Conservation (phyloP, 2,888 invertebrate genomes). For the Hymenopus coronatus region DNA sequence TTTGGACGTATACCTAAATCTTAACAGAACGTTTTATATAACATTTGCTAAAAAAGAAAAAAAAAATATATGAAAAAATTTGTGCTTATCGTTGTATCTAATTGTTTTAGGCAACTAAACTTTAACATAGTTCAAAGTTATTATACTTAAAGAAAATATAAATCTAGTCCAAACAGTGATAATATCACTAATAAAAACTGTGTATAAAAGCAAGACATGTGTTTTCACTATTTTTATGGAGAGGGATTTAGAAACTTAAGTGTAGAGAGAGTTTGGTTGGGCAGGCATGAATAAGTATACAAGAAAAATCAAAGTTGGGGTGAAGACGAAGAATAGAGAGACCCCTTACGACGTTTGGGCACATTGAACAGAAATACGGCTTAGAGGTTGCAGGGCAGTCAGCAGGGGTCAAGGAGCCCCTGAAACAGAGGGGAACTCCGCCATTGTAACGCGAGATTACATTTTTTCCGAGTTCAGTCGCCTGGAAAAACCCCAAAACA, state of each 20-base stretch:
- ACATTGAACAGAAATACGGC: background rate
- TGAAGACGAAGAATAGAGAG: background rate
- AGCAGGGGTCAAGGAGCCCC: background rate
- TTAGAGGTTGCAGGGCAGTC: background rate
- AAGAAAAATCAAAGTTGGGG: background rate
- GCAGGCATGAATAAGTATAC: background rate
- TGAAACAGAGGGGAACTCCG: background rate
- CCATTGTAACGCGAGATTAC: constrained; percentile 2
- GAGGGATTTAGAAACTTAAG: background rate
- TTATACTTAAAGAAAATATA: background rate
- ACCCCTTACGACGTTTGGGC: background rate
- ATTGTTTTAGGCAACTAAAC: background rate
- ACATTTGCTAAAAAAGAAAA: background rate
- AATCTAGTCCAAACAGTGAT: background rate
- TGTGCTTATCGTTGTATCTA: background rate
- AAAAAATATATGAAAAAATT: background rate
- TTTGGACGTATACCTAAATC: background rate
- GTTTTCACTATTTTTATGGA: background rate
- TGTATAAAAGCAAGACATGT: background rate
- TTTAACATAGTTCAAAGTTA: background rate
- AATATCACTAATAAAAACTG: background rate
- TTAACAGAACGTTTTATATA: background rate
- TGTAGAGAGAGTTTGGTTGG: background rate
- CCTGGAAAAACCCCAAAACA: constrained; percentile 5
- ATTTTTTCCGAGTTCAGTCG: constrained; percentile 3